phyloP scores from a whole-genome alignment of 2,888 invertebrate species.

The Cerastis leucographa region DNA sequence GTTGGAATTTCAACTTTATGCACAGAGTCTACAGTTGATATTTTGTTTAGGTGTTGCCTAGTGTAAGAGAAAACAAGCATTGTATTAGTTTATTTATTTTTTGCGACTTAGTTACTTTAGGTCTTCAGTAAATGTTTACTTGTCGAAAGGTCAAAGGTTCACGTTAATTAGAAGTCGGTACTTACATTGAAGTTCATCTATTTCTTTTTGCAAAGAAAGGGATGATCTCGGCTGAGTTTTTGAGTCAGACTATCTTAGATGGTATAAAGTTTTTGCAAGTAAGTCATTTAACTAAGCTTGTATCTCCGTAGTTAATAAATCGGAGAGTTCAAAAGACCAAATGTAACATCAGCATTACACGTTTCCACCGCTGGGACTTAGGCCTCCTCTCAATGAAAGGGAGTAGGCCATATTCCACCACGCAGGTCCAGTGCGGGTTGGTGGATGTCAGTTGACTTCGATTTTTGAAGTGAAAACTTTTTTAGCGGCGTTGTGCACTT shows the following conservation, averaged over 20 bases:
- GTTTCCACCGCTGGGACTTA: too few species aligned
- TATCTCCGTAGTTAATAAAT: neutral
- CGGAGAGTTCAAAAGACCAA: too few species aligned
- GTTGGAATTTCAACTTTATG: neutral
- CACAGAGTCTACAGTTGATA: neutral
- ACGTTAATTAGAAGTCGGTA: constrained; percentile 30
- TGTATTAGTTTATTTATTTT: constrained; percentile 47
- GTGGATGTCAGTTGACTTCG: too few species aligned
- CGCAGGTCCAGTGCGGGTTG: too few species aligned
- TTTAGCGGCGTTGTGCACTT: too few species aligned
- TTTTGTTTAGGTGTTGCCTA: neutral
- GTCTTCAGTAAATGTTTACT: constrained; percentile 44
- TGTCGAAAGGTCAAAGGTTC: constrained; percentile 13
- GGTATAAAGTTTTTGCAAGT: neutral
- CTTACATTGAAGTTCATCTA: constrained; percentile 6
- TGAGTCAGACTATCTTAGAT: neutral
- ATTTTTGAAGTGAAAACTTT: too few species aligned
- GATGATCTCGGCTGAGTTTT: neutral
- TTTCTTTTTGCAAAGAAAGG: neutral
- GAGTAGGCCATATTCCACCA: too few species aligned
- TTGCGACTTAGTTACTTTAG: constrained; percentile 34
- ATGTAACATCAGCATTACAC: too few species aligned
- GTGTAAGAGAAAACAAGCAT: neutral
- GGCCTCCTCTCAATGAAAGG: too few species aligned
- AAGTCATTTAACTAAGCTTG: neutral